Evolutionary conservation across 2,888 invertebrate genomes (phyloP).

Genomic region (Himalopsyche tibetana): DNA sequence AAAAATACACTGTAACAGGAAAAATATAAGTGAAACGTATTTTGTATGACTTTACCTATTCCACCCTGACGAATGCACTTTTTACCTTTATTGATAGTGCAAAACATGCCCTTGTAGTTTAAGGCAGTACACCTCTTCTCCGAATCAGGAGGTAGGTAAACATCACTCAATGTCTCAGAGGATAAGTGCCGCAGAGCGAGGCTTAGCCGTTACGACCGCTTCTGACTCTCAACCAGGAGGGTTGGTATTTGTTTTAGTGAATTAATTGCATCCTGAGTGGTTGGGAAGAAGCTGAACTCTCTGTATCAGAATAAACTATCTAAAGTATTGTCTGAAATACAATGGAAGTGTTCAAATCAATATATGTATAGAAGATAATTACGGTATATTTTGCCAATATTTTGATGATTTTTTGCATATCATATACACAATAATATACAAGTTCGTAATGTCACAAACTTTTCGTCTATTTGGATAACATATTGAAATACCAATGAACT

Average conservation of each 20-base stretch:
- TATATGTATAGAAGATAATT: too few species aligned
- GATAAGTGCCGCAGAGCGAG: constrained; percentile 46
- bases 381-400: too few species aligned
- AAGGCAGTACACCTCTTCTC: constrained; percentile 10
- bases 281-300: neutral
- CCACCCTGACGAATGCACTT: neutral
- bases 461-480: too few species aligned
- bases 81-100: neutral
- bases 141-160: constrained; percentile 5
- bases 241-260: constrained; percentile 40
- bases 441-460: too few species aligned
- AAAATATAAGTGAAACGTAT: too few species aligned
- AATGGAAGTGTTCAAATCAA: neutral
- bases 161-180: constrained; percentile 46
- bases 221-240: constrained; percentile 27
- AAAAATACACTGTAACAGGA: too few species aligned
- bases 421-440: too few species aligned
- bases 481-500: too few species aligned
- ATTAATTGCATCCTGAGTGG: constrained; percentile 44
- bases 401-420: too few species aligned
- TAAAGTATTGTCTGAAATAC: neutral
- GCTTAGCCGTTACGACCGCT: constrained; percentile 42
- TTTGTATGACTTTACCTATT: too few species aligned
- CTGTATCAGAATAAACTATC: neutral
- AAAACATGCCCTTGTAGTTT: neutral